These are phyloP conservation scores for Semicossyphus pulcher DNA, from an alignment of 2,113 vertebrate genomes.

Conservation along the genomic window DNA sequence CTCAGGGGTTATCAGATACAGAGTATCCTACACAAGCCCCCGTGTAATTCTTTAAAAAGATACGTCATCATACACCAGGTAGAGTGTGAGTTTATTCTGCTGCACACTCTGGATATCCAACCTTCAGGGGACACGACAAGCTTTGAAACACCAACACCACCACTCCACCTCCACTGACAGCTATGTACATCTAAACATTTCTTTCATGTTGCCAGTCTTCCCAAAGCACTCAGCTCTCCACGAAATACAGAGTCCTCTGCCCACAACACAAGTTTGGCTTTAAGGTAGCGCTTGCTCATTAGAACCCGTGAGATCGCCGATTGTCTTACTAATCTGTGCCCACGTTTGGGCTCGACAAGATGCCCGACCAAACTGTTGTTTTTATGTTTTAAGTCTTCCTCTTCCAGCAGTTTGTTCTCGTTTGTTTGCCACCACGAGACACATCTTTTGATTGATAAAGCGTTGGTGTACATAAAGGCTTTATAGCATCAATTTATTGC, in stretches of 20 bases:
- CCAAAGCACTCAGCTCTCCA: slow-evolving; percentile 5
- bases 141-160: slow-evolving; percentile 33
- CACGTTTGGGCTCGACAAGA: background rate
- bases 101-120: slow-evolving; percentile 8
- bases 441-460: too few species aligned
- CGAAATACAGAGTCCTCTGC: slow-evolving; percentile 14
- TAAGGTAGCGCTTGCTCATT: slow-evolving; percentile 5
- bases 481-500: too few species aligned
- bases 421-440: too few species aligned
- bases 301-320: background rate
- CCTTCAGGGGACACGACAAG: slow-evolving; percentile 17
- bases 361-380: background rate
- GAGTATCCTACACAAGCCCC: slow-evolving; percentile 12
- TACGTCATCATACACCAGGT: background rate
- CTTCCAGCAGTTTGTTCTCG: too few species aligned
- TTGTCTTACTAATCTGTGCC: background rate
- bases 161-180: slow-evolving; percentile 42
- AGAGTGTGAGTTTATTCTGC: slow-evolving; percentile 10
- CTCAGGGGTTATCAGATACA: slow-evolving; percentile 53
- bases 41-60: background rate
- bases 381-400: too few species aligned
- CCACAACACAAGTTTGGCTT: slow-evolving; percentile 33
- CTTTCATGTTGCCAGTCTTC: slow-evolving; percentile 32
- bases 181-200: slow-evolving; percentile 24
- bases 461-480: too few species aligned